phyloP scores from a whole-genome alignment of 2,888 invertebrate species.

The Eurois occulta region DNA sequence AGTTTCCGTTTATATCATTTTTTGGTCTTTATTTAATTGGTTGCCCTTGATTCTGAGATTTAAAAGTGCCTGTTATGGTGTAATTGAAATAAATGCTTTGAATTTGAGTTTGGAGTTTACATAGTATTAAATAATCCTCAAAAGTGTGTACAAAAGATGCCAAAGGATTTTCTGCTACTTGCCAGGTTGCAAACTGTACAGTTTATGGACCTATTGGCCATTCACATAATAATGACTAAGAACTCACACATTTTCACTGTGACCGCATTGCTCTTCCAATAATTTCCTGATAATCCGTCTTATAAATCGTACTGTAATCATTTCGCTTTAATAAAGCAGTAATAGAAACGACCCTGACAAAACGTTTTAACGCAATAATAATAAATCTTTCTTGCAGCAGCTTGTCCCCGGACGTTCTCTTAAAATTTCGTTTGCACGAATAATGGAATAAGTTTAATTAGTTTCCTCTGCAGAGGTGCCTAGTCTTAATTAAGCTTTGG shows the following conservation, averaged over 20 bases:
- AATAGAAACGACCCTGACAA: constrained; percentile 66
- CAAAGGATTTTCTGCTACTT: too few relatives aligned
- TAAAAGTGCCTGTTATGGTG: too few relatives aligned
- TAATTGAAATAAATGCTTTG: too few relatives aligned
- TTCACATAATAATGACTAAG: too few relatives aligned
- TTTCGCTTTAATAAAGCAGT: constrained; percentile 48
- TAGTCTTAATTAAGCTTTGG: constrained; percentile 87
- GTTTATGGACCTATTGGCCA: too few relatives aligned
- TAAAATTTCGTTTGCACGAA: constrained; percentile 84
- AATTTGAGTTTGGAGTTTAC: too few relatives aligned
- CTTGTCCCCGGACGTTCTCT: constrained; percentile 78
- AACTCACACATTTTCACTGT: background rate
- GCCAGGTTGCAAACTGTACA: too few relatives aligned
- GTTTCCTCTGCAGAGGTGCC: constrained; percentile 82
- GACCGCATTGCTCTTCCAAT: background rate
- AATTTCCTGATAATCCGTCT: background rate
- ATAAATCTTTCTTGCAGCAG: constrained; percentile 78
- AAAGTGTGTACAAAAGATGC: too few relatives aligned
- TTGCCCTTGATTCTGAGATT: too few relatives aligned
- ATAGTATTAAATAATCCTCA: too few relatives aligned
- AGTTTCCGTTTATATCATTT: background rate
- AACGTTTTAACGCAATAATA: constrained; percentile 73
- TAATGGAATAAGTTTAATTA: constrained; percentile 89
- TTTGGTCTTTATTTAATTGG: background rate
- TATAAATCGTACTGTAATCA: constrained; percentile 31